Evolutionary conservation across 2,113 vertebrate genomes (phyloP).

Genomic region (Aegithalos caudatus): DNA sequence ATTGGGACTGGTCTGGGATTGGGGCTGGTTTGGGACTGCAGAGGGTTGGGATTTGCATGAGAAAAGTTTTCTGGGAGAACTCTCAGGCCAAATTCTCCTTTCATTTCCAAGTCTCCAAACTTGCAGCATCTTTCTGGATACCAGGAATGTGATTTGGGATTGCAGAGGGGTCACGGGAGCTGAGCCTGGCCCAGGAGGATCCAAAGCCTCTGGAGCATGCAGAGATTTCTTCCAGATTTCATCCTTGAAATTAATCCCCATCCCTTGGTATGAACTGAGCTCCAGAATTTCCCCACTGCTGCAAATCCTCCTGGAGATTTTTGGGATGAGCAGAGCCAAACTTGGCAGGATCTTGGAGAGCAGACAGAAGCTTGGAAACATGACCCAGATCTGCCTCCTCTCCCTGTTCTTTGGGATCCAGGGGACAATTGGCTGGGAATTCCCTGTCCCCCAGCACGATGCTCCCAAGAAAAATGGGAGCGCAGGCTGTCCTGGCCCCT

Average conservation of each 20-base stretch:
- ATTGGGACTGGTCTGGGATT: neutral
- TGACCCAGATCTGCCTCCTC: neutral
- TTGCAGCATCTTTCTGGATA: neutral
- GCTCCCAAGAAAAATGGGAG: neutral
- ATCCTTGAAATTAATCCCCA: neutral
- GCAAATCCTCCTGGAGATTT: neutral
- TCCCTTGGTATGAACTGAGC: neutral
- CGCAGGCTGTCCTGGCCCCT: accelerated
- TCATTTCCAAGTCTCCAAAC: neutral
- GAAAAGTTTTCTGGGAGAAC: neutral
- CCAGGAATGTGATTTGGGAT: accelerated
- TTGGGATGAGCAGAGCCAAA: neutral
- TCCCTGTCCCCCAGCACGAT: neutral
- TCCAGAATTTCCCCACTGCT: neutral
- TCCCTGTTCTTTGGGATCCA: neutral
- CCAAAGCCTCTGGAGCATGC: accelerated
- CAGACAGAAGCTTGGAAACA: neutral
- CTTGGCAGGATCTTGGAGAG: neutral
- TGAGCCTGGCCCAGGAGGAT: neutral
- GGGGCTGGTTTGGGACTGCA: neutral
- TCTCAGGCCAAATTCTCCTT: neutral
- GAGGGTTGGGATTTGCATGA: neutral
- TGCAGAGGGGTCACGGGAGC: neutral
- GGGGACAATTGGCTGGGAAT: neutral
- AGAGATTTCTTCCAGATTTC: neutral